phyloP scores from a whole-genome alignment of 2,888 invertebrate genomes.

The Neoascia interrupta region DNA sequence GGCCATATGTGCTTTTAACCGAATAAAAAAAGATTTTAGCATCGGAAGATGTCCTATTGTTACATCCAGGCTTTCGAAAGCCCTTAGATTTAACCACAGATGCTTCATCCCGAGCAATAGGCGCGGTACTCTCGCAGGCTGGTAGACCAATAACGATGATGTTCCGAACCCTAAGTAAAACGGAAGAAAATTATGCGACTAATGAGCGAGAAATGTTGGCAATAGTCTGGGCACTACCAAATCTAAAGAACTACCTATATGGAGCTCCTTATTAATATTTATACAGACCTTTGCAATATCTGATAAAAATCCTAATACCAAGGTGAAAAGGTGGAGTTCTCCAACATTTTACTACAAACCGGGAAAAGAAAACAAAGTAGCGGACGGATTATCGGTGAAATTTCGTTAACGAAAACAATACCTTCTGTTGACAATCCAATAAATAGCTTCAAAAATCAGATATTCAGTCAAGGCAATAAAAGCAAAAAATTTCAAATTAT shows the following conservation, averaged over 20 bases:
- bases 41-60: neutral
- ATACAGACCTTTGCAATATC: neutral
- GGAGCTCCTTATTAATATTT: neutral
- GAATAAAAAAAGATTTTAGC: neutral
- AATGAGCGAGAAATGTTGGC: neutral
- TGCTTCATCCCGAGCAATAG: neutral
- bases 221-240: neutral
- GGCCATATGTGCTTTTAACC: conserved; percentile 34
- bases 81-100: neutral
- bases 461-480: no score
- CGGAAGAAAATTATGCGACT: neutral
- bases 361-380: neutral
- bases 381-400: no score
- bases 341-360: neutral
- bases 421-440: no score
- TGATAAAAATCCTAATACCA: neutral
- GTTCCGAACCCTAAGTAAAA: neutral
- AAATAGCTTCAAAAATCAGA: no score
- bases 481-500: no score
- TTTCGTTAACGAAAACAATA: no score
- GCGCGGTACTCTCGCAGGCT: neutral
- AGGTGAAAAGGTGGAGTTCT: neutral
- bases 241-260: neutral
- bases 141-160: neutral
- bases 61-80: neutral